phyloP scores from a whole-genome alignment of 2,888 invertebrate genomes.

The Matsumyia berberina region DNA sequence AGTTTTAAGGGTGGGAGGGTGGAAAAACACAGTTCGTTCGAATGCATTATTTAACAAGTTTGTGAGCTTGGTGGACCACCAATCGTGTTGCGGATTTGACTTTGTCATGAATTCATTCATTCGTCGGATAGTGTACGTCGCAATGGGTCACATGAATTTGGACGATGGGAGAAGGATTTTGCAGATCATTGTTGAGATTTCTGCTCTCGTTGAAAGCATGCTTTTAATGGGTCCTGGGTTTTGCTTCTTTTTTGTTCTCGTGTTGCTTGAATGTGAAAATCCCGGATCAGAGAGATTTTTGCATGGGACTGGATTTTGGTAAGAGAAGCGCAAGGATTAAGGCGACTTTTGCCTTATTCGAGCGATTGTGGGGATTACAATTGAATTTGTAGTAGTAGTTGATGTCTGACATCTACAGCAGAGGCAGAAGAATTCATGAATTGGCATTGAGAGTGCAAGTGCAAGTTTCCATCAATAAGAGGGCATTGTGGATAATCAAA shows the following conservation, averaged over 20 bases:
- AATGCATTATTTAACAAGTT: constrained; percentile 50
- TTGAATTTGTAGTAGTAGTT: not conserved
- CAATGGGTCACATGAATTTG: constrained; percentile 11
- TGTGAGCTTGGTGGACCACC: constrained; percentile 21
- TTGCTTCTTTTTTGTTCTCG: not conserved
- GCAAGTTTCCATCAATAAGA: too few species aligned
- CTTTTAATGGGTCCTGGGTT: constrained; percentile 33
- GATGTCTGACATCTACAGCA: too few species aligned
- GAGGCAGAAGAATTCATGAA: too few species aligned
- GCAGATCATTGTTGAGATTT: constrained; percentile 36
- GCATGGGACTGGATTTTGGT: not conserved
- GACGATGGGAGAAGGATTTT: constrained; percentile 33
- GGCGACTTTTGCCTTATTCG: not conserved
- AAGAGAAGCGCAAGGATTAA: constrained; percentile 14
- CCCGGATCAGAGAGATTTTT: constrained; percentile 12
- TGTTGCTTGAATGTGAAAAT: constrained; percentile 8
- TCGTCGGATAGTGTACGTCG: constrained; percentile 8
- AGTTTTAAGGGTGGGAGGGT: not conserved
- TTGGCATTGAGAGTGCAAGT: too few species aligned
- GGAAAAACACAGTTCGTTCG: constrained; percentile 16
- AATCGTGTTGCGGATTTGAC: constrained; percentile 48
- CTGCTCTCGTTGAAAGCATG: not conserved
- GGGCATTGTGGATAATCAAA: too few species aligned
- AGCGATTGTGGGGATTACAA: not conserved
- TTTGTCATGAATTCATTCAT: constrained; percentile 59